Evolutionary conservation across 2,797 vertebrate species (phyloP).

Genomic region (Pelodytes ibericus): DNA sequence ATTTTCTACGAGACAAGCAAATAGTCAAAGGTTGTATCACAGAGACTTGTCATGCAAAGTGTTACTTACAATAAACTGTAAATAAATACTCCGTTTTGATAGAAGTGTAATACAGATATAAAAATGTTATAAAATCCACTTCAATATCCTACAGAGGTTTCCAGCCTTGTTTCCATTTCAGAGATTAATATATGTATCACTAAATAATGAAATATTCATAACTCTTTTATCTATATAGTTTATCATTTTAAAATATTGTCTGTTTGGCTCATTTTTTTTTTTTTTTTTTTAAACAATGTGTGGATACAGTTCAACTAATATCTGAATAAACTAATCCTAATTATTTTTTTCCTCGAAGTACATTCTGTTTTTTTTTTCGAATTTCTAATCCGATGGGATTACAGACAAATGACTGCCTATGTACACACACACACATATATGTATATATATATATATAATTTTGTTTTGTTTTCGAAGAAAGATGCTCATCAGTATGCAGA

Average conservation of each 20-base stretch:
- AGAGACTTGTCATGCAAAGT: background rate
- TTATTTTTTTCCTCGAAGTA: background rate
- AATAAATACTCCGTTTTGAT: background rate
- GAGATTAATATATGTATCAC: slow-evolving; percentile 13
- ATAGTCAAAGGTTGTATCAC: background rate
- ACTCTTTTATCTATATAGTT: slow-evolving; percentile 28
- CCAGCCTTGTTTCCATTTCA: background rate
- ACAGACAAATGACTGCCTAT: too few species aligned
- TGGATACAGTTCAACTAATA: background rate
- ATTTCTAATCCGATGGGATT: too few species aligned
- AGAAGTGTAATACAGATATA: background rate
- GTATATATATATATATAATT: too few species aligned
- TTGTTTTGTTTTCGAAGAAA: too few species aligned
- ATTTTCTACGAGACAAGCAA: too few species aligned
- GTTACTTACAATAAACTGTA: background rate
- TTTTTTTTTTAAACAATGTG: background rate
- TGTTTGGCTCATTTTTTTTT: slow-evolving; percentile 1
- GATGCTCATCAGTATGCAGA: too few species aligned
- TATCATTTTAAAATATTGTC: background rate
- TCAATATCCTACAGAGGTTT: background rate
- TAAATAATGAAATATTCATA: slow-evolving; percentile 42
- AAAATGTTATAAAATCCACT: slow-evolving; percentile 30
- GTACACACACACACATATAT: too few species aligned
- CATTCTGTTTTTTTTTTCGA: too few species aligned
- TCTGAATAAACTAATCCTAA: background rate